These are phyloP conservation scores for Serranus cabrilla DNA, from an alignment of 2,797 vertebrate species.

Conservation along the genomic window DNA sequence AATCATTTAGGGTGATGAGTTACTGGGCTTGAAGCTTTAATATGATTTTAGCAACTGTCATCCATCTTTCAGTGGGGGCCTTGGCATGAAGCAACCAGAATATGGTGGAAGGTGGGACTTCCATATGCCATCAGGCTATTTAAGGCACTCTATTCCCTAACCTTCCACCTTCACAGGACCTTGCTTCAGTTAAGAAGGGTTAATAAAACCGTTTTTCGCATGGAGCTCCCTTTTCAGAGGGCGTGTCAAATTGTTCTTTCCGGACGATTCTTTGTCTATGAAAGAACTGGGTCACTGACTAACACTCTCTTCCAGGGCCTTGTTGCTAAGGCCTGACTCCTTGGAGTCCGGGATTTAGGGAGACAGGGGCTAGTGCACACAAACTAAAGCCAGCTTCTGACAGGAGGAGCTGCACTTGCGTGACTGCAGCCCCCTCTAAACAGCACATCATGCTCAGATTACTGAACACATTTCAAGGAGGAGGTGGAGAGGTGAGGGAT, in stretches of 20 bases:
- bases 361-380: slow-evolving; percentile 62
- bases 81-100: slow-evolving; percentile 41
- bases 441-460: slow-evolving; percentile 70
- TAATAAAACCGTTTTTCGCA: slow-evolving; percentile 69
- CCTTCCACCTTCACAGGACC: slow-evolving; percentile 61
- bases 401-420: slow-evolving; percentile 63
- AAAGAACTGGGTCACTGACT: slow-evolving; percentile 81
- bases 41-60: slow-evolving; percentile 60
- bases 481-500: slow-evolving; percentile 46
- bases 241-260: slow-evolving; percentile 74
- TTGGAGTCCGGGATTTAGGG: slow-evolving; percentile 62
- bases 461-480: slow-evolving; percentile 55
- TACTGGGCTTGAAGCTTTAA: slow-evolving; percentile 47
- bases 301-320: slow-evolving; percentile 62
- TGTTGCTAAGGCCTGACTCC: slow-evolving; percentile 65
- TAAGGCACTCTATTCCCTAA: slow-evolving; percentile 44
- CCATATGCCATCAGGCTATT: slow-evolving; percentile 27
- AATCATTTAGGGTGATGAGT: slow-evolving; percentile 59
- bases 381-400: slow-evolving; percentile 68
- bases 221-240: slow-evolving; percentile 56
- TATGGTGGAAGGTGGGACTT: slow-evolving; percentile 24
- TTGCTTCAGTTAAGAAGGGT: slow-evolving; percentile 59
- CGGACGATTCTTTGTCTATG: slow-evolving; percentile 68
- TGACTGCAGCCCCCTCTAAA: slow-evolving; percentile 65
- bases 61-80: slow-evolving; percentile 54